These are phyloP conservation scores for Remorina albescens DNA, from an alignment of 2,797 vertebrate genomes.

Conservation along the genomic window DNA sequence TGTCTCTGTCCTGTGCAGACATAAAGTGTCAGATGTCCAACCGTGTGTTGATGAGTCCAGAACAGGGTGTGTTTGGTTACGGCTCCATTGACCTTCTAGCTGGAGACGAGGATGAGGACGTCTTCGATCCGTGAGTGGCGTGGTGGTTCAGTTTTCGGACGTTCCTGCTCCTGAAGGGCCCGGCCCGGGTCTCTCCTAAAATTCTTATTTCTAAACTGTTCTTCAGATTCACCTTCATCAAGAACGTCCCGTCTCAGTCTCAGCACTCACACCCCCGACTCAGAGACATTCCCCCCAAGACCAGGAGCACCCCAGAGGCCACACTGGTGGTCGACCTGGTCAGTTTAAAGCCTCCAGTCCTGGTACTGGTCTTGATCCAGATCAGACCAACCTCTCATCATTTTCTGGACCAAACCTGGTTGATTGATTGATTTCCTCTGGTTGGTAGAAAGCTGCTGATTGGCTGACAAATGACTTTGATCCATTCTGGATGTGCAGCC, in stretches of 20 bases:
- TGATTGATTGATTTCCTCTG: no score
- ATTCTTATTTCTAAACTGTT: not conserved
- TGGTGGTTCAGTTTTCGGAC: no score
- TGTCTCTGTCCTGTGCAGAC: constrained; percentile 64
- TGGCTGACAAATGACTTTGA: no score
- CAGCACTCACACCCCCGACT: constrained; percentile 68
- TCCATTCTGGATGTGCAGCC: no score
- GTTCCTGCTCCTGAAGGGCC: no score
- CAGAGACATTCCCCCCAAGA: constrained; percentile 81
- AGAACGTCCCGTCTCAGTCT: constrained; percentile 75
- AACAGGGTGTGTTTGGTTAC: constrained; percentile 83
- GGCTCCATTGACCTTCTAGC: constrained; percentile 75
- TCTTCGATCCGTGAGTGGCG: constrained; percentile 86
- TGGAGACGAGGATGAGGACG: constrained; percentile 79
- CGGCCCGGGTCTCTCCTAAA: not conserved
- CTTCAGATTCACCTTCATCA: constrained; percentile 82
- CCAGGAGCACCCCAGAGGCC: constrained; percentile 79
- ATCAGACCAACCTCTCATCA: no score
- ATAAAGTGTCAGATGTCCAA: constrained; percentile 48
- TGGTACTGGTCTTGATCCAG: not conserved
- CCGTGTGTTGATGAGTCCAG: constrained; percentile 79
- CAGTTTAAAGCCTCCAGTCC: constrained; percentile 36
- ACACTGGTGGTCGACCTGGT: constrained; percentile 89
- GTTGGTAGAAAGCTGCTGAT: no score
- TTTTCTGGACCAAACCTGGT: no score